Evolutionary conservation across 2,797 vertebrate genomes (phyloP), one percentile per base, ranked within the genome.

Genomic region (Myioborus melanocephalus): DNA sequence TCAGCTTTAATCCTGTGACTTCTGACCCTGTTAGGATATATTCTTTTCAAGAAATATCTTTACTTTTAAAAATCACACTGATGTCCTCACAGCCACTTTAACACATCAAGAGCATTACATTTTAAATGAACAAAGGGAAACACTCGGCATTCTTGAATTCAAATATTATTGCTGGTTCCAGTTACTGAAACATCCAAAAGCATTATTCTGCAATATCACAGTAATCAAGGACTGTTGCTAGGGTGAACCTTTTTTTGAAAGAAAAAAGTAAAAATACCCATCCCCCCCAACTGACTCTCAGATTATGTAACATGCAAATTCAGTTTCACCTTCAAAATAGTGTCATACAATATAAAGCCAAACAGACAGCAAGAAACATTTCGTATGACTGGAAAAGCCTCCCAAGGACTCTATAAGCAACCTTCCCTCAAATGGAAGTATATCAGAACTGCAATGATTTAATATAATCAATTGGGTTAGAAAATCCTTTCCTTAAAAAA

Each of bases 301-400:
- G 43, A 85, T 95, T 95, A 95, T 20, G 27, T 92, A 96, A 96
- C 60, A 84, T 66, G 86, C 64, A 84, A 95, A 93, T 89, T 90
- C 60, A 89, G 37, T 80, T 92, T 87, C 76, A 94, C 87, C 94
- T 91, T 90, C 93, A 91, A 83, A 95, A 91, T 2, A 88, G 14
- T 17, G n/a, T 49, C 82, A 19, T 1, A 7, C 87, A 90, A 87
- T 60, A 83, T 52, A 83, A 91, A 90, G 71, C 46, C 52, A 81
- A 49, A 79, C 41, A 86, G 34, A 72, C 34, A 83, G 57, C 49
- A 91, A 86, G 50, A 76, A 86, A 53, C 55, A 50, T 41, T 30
- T 81, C 12, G 2, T 14, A 78, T 57, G n/a, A 85, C 50, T 27
- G 43, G 34, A 91, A 95, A 92, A 68, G 44, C 39, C 28, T 94